Conservation (phyloP, 1,140 invertebrate species). For the Apis mellifera region Amel_HAv3.1 CM009931.2:523501-524000, state of each 20-base stretch:
- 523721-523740: conserved; percentile 52
- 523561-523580: too few species aligned
- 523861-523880: conserved; percentile 30
- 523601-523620: too few species aligned
- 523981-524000: neutral
- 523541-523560: too few species aligned
- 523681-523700: too few species aligned
- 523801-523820: neutral
- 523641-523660: conserved; percentile 28
- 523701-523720: neutral
- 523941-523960: too few species aligned
- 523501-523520: too few species aligned
- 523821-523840: conserved; percentile 22
- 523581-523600: too few species aligned
- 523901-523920: neutral
- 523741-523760: conserved; percentile 22
- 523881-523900: neutral
- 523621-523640: conserved; percentile 36
- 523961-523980: too few species aligned
- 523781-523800: conserved; percentile 30
- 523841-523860: conserved; percentile 27
- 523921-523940: too few species aligned
- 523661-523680: conserved; percentile 33
- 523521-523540: too few species aligned
- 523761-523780: conserved; percentile 32